Conservation (phyloP, 2,113 vertebrate species). For the Calypte anna region DNA sequence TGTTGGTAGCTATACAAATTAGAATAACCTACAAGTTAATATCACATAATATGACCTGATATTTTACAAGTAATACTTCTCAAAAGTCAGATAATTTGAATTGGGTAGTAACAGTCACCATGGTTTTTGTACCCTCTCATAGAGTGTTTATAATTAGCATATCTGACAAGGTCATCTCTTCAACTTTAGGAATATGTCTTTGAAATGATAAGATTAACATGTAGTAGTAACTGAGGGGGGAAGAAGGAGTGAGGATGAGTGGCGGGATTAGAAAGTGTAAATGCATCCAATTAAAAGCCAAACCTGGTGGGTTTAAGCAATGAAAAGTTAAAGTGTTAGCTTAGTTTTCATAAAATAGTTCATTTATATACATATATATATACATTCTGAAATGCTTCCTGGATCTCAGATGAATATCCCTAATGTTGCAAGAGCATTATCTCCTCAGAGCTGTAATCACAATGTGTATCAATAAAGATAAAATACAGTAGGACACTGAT, state of each 20-base stretch:
- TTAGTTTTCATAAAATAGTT: constrained; percentile 69
- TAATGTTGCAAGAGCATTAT: constrained; percentile 74
- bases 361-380: not conserved
- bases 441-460: constrained; percentile 67
- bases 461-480: constrained; percentile 73
- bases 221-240: not conserved
- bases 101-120: not conserved
- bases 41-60: not conserved
- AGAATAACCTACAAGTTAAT: not conserved
- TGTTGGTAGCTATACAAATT: not conserved
- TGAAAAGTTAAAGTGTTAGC: constrained; percentile 63
- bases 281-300: constrained; percentile 64
- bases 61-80: not conserved
- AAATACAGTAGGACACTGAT: constrained; percentile 40
- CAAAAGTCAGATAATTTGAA: not conserved
- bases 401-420: constrained; percentile 62
- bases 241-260: not conserved
- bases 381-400: constrained; percentile 69
- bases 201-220: not conserved
- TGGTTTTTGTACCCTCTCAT: accelerated
- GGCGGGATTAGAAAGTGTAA: constrained; percentile 1
- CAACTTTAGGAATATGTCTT: not conserved
- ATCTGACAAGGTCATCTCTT: not conserved
- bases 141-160: not conserved
- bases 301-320: constrained; percentile 66